phyloP scores from a whole-genome alignment of 2,888 invertebrate genomes.

The Drosophila barbarae region DNA sequence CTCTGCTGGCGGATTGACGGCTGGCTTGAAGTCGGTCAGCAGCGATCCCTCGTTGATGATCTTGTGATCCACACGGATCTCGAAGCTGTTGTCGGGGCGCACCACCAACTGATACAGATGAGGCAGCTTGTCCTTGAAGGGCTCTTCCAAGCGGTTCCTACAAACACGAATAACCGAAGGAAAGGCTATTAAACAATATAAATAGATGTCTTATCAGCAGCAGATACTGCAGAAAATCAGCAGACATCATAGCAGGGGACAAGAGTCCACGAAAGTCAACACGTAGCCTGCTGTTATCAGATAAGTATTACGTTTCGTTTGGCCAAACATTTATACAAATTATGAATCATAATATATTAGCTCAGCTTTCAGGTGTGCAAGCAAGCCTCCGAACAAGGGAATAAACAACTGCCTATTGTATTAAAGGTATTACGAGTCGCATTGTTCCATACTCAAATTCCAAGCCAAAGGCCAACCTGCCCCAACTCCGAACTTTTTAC shows the following conservation, averaged over 20 bases:
- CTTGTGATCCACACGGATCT: conserved; percentile 90
- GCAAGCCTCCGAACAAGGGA: not conserved
- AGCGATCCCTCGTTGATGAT: conserved; percentile 92
- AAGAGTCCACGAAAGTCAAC: conserved; percentile 18
- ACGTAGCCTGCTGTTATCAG: conserved; percentile 2
- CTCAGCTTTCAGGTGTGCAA: not conserved
- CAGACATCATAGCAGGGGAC: not conserved
- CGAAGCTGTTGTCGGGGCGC: conserved; percentile 89
- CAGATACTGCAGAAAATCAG: conserved; percentile 7
- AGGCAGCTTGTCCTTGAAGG: conserved; percentile 94
- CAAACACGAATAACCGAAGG: conserved; percentile 30
- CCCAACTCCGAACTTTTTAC: not conserved
- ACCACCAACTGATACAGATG: conserved; percentile 91
- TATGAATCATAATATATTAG: not conserved
- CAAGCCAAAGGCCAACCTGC: conserved; percentile 2
- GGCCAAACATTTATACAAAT: not conserved
- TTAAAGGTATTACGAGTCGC: not conserved
- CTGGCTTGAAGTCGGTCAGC: conserved; percentile 93
- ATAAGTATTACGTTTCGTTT: conserved; percentile 1
- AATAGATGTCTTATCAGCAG: conserved; percentile 44
- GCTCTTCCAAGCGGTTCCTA: conserved; percentile 89
- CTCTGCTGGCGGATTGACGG: conserved; percentile 96
- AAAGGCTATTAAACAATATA: conserved; percentile 34
- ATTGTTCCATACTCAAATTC: not conserved
- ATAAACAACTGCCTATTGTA: not conserved